Evolutionary conservation across 2,797 vertebrate species (phyloP).

Genomic region (Acropternis orthonyx): DNA sequence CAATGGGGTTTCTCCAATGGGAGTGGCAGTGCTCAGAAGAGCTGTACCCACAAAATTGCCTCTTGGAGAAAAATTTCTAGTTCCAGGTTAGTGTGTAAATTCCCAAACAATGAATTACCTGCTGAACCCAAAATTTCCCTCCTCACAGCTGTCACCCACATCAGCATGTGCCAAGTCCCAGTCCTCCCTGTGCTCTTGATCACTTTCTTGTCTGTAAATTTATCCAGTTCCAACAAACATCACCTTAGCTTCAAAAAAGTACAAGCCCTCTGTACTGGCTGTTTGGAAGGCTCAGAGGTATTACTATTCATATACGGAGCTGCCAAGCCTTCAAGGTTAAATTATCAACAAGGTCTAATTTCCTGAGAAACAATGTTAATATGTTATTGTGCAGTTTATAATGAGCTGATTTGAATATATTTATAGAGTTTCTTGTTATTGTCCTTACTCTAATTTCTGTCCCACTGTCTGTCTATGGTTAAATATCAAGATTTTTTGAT

Average conservation of each 20-base stretch:
- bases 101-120: neutral
- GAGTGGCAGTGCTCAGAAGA: neutral
- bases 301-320: neutral
- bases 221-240: neutral
- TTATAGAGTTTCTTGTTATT: neutral
- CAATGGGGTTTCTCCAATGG: neutral
- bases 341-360: neutral
- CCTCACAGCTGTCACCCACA: rapidly evolving
- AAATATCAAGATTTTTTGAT: neutral
- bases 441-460: neutral
- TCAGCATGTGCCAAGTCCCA: neutral
- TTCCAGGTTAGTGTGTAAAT: neutral
- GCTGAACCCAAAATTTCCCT: neutral
- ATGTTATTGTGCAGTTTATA: neutral
- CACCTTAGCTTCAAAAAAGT: neutral
- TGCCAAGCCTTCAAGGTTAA: neutral
- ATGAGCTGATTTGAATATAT: neutral
- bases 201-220: neutral
- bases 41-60: neutral
- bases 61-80: neutral
- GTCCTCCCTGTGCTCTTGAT: rapidly evolving
- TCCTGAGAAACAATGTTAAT: neutral
- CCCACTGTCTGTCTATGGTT: rapidly evolving
- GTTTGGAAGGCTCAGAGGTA: neutral
- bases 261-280: rapidly evolving